Percentiles rank a stretch among this genome's conserved stretches.
These are phyloP conservation scores for Apocheima hispidaria DNA, from an alignment of 2,888 invertebrate genomes.

Conservation along the genomic window DNA sequence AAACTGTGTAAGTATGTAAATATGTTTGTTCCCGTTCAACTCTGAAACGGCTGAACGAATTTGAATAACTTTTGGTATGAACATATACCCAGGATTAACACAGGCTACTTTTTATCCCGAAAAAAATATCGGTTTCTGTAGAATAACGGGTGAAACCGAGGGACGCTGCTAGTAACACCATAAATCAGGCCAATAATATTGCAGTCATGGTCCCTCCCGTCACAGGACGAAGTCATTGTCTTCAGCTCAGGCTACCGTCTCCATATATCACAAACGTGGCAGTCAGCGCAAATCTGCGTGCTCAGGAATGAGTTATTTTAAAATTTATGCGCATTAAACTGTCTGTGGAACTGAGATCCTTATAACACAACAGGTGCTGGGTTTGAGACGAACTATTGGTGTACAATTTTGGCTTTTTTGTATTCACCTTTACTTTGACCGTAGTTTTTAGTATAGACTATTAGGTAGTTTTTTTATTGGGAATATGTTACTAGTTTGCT, in stretches of 20 bases:
- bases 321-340: slow-evolving; percentile 55
- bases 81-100: no score
- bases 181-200: background rate
- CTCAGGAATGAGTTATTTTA: slow-evolving; percentile 52
- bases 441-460: no score
- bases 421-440: no score
- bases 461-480: no score
- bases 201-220: slow-evolving; percentile 5
- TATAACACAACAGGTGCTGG: background rate
- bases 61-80: no score
- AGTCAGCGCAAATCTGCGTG: slow-evolving; percentile 33
- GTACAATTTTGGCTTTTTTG: background rate
- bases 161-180: background rate
- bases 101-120: no score
- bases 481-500: no score
- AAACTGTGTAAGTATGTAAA: no score
- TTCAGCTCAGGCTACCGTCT: slow-evolving; percentile 33
- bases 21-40: no score
- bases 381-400: background rate
- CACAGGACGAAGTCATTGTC: slow-evolving; percentile 37
- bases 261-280: slow-evolving; percentile 34
- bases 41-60: no score
- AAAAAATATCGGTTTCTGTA: no score
- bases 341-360: slow-evolving; percentile 30
- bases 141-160: no score